Percentiles rank a stretch among this genome's conserved stretches.
phyloP scores from a whole-genome alignment of 2,113 vertebrate genomes.

The Corydoras maculifer region DNA sequence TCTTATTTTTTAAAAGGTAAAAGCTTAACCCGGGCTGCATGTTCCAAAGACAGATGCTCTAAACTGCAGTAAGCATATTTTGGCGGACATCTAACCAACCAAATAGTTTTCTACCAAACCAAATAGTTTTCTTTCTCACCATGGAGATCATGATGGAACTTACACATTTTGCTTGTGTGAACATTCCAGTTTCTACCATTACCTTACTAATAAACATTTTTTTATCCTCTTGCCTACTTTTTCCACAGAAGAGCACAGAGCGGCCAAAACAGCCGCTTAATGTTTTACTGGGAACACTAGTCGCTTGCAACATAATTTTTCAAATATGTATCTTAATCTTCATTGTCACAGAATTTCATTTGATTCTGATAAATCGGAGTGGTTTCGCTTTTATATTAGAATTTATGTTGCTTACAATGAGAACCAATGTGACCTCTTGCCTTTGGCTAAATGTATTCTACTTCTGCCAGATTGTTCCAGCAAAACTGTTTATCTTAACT shows the following conservation, averaged over 20 bases:
- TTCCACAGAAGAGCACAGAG: not conserved
- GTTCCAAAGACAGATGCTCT: not conserved
- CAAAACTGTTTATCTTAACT: not conserved
- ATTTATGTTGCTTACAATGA: not conserved
- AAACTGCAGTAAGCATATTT: not conserved
- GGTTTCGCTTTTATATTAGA: not conserved
- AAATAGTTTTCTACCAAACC: no score
- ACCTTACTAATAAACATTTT: slow-evolving; percentile 36
- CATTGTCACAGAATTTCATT: not conserved
- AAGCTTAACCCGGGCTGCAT: no score
- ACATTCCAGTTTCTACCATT: slow-evolving; percentile 12
- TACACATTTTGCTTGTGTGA: slow-evolving; percentile 10
- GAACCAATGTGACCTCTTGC: slow-evolving; percentile 20
- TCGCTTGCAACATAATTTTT: slow-evolving; percentile 23
- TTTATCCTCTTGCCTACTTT: slow-evolving; percentile 40
- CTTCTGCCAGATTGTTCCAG: slow-evolving; percentile 45
- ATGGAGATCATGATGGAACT: not conserved
- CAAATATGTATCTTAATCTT: slow-evolving; percentile 5
- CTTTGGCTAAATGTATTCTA: slow-evolving; percentile 47
- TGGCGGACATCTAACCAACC: no score
- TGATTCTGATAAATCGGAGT: not conserved
- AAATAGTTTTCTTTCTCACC: no score
- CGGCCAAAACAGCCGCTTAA: slow-evolving; percentile 45
- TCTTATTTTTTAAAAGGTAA: no score
- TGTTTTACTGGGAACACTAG: slow-evolving; percentile 32